These are phyloP conservation scores for Cygnus buccinator DNA, from an alignment of 2,113 vertebrate species.

Conservation along the genomic window DNA sequence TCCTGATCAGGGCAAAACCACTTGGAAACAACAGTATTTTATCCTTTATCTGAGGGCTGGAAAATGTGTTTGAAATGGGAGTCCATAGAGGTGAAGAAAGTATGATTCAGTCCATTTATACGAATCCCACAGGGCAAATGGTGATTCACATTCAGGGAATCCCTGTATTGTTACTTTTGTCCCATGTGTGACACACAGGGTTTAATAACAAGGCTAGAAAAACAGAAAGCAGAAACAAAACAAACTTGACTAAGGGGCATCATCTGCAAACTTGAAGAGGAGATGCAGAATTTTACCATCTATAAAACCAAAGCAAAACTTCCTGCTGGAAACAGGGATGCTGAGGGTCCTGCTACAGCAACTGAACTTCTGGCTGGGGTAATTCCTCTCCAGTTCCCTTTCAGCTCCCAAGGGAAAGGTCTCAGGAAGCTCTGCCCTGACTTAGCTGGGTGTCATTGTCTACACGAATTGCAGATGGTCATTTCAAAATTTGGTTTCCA, in stretches of 20 bases:
- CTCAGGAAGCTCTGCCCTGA: background rate
- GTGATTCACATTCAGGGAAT: background rate
- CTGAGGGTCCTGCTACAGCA: background rate
- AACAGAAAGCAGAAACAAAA: background rate
- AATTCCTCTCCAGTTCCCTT: background rate
- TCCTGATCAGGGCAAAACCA: background rate
- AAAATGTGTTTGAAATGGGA: background rate
- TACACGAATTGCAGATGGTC: background rate
- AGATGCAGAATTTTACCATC: background rate
- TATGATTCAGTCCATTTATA: background rate
- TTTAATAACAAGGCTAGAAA: background rate
- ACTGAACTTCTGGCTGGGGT: background rate
- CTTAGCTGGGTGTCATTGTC: background rate
- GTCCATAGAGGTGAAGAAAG: background rate
- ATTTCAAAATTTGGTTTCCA: background rate
- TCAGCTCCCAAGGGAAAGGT: background rate
- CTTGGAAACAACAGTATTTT: background rate
- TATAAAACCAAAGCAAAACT: background rate
- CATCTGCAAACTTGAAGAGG: background rate
- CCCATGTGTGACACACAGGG: background rate
- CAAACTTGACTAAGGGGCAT: background rate
- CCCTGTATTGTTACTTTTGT: background rate
- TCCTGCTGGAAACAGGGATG: background rate
- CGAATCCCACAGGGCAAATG: rapidly evolving
- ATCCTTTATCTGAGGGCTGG: background rate